A percentile compares a stretch with the other conserved stretches of the same genome.
Evolutionary conservation across 2,797 vertebrate genomes (phyloP).

Genomic region (Numenius phaeopus): DNA sequence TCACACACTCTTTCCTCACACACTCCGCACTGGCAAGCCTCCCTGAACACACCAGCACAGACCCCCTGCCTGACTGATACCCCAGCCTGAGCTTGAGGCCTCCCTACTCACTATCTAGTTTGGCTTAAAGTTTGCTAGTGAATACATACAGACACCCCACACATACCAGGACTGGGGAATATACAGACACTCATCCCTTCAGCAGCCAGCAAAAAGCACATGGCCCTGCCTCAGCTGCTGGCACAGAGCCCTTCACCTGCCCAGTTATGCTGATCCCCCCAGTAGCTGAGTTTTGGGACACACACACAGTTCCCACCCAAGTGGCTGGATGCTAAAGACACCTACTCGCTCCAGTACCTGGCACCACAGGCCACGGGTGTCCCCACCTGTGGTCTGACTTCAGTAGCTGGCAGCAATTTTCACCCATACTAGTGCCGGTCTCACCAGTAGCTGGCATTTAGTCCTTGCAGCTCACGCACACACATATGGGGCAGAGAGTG

Average conservation of each 20-base stretch:
- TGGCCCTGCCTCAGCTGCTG: not conserved
- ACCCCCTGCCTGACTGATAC: not conserved
- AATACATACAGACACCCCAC: not conserved
- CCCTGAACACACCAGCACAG: not conserved
- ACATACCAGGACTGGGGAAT: not conserved
- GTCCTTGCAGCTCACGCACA: too few relatives aligned
- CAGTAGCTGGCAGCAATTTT: not conserved
- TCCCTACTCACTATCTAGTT: not conserved
- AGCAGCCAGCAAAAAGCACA: not conserved
- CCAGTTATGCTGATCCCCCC: not conserved
- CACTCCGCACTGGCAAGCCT: not conserved
- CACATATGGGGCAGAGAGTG: too few relatives aligned
- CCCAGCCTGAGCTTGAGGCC: fast-evolving
- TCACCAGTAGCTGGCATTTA: too few relatives aligned
- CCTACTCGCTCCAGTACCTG: not conserved
- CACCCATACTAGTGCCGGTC: too few relatives aligned
- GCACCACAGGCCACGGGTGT: not conserved
- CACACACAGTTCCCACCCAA: not conserved
- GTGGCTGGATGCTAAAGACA: not conserved
- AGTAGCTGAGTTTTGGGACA: not conserved
- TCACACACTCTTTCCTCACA: not conserved
- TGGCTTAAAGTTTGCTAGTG: not conserved
- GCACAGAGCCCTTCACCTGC: not conserved
- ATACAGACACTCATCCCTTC: not conserved
- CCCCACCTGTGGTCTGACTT: not conserved